Percentiles rank a stretch among this genome's conserved stretches.
phyloP scores from a whole-genome alignment of 2,113 vertebrate genomes.

The Caloenas nicobarica region DNA sequence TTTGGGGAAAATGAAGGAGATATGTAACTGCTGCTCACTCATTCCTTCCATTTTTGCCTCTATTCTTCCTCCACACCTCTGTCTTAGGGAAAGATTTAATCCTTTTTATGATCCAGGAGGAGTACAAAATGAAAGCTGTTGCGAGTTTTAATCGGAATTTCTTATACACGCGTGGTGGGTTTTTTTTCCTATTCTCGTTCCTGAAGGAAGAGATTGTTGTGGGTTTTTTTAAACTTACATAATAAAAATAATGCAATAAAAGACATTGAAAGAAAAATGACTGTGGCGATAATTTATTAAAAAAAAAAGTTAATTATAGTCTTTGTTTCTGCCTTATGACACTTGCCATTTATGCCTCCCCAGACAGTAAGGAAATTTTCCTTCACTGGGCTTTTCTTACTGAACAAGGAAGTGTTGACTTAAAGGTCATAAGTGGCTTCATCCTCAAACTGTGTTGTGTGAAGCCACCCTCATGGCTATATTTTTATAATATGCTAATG shows the following conservation, averaged over 20 bases:
- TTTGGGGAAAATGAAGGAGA: too few species aligned
- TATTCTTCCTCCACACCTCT: not conserved
- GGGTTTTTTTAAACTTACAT: not conserved
- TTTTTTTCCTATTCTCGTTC: not conserved
- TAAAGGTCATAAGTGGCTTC: not conserved
- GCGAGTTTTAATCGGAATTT: not conserved
- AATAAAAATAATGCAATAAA: not conserved
- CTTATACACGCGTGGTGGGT: not conserved
- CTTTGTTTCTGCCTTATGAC: accelerated
- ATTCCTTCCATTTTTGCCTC: not conserved
- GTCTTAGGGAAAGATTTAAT: not conserved
- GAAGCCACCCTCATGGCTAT: not conserved
- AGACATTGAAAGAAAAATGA: not conserved
- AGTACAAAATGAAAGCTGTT: not conserved
- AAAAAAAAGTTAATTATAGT: not conserved
- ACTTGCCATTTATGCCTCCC: not conserved
- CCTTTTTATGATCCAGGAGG: not conserved
- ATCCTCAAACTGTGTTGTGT: not conserved
- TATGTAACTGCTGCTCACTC: not conserved
- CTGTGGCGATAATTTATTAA: too few species aligned
- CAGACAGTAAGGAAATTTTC: accelerated
- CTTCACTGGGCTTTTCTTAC: not conserved
- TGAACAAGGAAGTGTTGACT: not conserved
- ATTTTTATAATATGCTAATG: not conserved
- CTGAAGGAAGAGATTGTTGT: not conserved